These are phyloP conservation scores for Psammodynastes pulverulentus DNA, from an alignment of 2,113 vertebrate species.

Conservation along the genomic window DNA sequence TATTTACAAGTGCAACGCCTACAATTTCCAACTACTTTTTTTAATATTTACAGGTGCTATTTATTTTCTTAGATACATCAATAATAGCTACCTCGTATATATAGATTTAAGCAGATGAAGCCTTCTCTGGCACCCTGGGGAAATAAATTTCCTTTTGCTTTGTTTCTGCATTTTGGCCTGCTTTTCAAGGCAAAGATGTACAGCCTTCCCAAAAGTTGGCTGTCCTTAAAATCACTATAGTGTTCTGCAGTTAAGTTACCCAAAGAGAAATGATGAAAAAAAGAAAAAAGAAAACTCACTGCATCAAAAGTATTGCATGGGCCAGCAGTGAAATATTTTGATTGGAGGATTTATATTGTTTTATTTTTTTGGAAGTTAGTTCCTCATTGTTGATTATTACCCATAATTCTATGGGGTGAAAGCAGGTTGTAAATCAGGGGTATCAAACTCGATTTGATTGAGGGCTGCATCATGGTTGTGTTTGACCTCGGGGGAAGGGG, in stretches of 20 bases:
- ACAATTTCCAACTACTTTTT: not conserved
- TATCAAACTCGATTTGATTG: too few relatives aligned
- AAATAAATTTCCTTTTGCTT: not conserved
- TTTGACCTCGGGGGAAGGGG: too few relatives aligned
- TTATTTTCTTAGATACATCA: not conserved
- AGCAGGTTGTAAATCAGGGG: too few relatives aligned
- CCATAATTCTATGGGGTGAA: not conserved
- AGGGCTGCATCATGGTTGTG: too few relatives aligned
- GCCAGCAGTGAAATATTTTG: not conserved
- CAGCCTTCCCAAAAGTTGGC: not conserved
- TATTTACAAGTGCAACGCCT: not conserved
- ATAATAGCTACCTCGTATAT: not conserved
- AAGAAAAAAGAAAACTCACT: not conserved
- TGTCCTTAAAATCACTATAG: not conserved
- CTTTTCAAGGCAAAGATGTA: not conserved
- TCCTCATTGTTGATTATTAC: not conserved
- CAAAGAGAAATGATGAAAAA: not conserved
- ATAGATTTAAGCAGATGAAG: not conserved
- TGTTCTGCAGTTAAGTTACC: not conserved
- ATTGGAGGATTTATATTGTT: not conserved
- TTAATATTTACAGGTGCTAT: not conserved
- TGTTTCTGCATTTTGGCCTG: not conserved
- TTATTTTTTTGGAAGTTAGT: not conserved
- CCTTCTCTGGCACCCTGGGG: not conserved
- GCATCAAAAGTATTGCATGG: not conserved